phyloP scores from a whole-genome alignment of 92 coral and sea anemone species.

The Anthopleura xanthogrammica region DNA sequence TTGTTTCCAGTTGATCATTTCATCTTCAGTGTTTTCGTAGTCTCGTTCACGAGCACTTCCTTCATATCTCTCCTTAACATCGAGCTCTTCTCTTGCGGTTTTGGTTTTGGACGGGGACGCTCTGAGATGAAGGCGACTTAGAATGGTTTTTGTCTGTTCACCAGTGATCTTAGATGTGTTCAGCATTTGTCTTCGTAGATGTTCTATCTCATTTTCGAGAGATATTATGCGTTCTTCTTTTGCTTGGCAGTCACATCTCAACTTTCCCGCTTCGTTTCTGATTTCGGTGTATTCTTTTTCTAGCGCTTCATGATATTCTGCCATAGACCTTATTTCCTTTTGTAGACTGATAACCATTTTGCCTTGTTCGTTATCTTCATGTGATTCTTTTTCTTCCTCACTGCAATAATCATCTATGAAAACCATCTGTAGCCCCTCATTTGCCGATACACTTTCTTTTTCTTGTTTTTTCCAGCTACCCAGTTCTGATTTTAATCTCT shows the following conservation, averaged over 20 bases:
- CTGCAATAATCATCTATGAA: slow-evolving; percentile 36
- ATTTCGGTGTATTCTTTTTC: slow-evolving; percentile 63
- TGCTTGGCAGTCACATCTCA: slow-evolving; percentile 31
- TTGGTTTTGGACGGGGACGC: slow-evolving; percentile 43
- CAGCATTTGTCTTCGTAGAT: slow-evolving; percentile 4
- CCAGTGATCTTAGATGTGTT: slow-evolving; percentile 38
- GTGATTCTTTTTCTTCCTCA: slow-evolving; percentile 34
- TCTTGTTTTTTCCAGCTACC: slow-evolving; percentile 41
- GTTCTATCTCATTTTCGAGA: slow-evolving; percentile 33
- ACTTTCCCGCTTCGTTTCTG: slow-evolving; percentile 48
- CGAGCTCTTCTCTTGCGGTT: slow-evolving; percentile 22
- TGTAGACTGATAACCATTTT: slow-evolving; percentile 47
- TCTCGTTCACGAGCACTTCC: background rate
- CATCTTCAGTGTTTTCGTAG: slow-evolving; percentile 37
- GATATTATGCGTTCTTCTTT: slow-evolving; percentile 27
- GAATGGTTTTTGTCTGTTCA: slow-evolving; percentile 14
- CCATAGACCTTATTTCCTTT: slow-evolving; percentile 58
- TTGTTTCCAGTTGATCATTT: slow-evolving; percentile 42
- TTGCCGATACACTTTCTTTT: slow-evolving; percentile 24
- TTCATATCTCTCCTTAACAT: slow-evolving; percentile 8
- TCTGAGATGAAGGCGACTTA: slow-evolving; percentile 22
- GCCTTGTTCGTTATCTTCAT: slow-evolving; percentile 25
- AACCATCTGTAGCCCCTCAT: slow-evolving; percentile 37
- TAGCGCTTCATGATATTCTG: slow-evolving; percentile 73
- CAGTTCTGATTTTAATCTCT: slow-evolving; percentile 62